phyloP scores from a whole-genome alignment of 2,113 vertebrate genomes.

The Chionomys nivalis region DNA sequence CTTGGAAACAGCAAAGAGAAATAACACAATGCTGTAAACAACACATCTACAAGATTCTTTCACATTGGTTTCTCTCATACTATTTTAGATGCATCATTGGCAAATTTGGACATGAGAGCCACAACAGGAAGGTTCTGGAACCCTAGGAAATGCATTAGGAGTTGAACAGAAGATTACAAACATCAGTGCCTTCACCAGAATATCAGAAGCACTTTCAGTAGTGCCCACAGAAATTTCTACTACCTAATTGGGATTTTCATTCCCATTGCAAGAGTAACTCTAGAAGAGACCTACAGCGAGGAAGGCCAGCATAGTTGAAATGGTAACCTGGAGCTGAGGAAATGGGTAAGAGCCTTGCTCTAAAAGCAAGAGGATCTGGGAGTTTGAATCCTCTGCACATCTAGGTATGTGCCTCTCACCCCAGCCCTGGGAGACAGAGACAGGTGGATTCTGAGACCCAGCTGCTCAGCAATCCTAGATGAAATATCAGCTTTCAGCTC shows the following conservation, averaged over 20 bases:
- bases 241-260: neutral
- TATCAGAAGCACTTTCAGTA: neutral
- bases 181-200: neutral
- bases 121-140: neutral
- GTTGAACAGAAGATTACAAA: neutral
- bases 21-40: neutral
- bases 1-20: neutral
- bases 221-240: too few relatives aligned
- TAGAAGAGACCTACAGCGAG: neutral
- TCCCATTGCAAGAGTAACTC: neutral
- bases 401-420: neutral
- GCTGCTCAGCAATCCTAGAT: neutral
- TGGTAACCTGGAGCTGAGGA: neutral
- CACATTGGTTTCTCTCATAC: neutral
- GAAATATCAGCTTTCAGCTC: neutral
- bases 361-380: neutral
- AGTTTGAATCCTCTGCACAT: neutral
- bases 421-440: neutral
- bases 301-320: neutral
- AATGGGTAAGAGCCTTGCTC: neutral
- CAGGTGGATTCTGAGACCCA: neutral
- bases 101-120: neutral
- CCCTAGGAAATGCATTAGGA: neutral
- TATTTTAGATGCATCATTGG: neutral
- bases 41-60: neutral